Evolutionary conservation across 2,888 invertebrate genomes (phyloP), one percentile per base, ranked within the genome.

Genomic region (Mylabris sibirica): DNA sequence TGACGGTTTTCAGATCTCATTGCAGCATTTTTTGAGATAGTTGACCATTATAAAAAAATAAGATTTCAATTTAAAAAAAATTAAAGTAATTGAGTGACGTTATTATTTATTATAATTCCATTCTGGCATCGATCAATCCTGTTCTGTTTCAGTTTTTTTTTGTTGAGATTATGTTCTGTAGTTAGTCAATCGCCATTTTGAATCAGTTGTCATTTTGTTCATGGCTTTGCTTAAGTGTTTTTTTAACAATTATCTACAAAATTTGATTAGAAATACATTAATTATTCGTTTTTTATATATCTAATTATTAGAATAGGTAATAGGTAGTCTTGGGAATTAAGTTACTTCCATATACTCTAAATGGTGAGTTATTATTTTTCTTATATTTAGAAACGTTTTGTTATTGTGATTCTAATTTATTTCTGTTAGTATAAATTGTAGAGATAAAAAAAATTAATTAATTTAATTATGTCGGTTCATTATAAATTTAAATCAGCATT

Each of bases 401-500:
- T n/a, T 44, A 5, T 17, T 2, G 5, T 44, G 1, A 5, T 5
- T 5, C 4, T 6, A 17, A 3, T 49, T 20, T 49, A 20, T 49
- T 49, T 20, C 11, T 20, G 9, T 20, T 20, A n/a, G n/a, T n/a
- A n/a, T n/a, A 5, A n/a, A 20, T 49, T 49, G 1, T 20, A 49
- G 49, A 49, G 11, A 20, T 20, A 2, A 44, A 44, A 49, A 11
- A 44, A 17, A 17, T 5, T 59, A 41, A 62, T 17, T 26, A 20
- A 22, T 11, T 26, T n/a, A 57, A 34, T 20, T 17, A 97, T 97
- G 93, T 98, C 97, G 81, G 96, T 99, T 76, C 98, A 99, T 86
- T 99, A 98, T 87, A 99, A 99, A 86, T 99, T 99, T 85, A 98
- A 98, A 88, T 97, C 97, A 82, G 94, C 96, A 71, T 88, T 96